Conservation (phyloP, 2,797 vertebrate species). For the Mormyrops attenuatus region DNA sequence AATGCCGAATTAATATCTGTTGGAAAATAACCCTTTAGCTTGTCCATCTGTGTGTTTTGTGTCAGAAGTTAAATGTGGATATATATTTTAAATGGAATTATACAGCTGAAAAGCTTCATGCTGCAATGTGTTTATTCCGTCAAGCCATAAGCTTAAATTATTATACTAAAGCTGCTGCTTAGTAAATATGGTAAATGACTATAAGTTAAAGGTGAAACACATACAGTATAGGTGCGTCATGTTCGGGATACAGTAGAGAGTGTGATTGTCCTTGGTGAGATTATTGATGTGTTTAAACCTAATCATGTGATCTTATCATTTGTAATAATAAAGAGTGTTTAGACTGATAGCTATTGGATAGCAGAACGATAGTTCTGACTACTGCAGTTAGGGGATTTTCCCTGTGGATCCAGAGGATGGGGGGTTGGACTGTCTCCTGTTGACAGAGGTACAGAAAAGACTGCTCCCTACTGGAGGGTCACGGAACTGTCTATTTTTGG, state of each 20-base stretch:
- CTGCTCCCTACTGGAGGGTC: not conserved
- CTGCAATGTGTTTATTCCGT: not conserved
- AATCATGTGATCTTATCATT: conserved; percentile 1
- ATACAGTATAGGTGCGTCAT: not conserved
- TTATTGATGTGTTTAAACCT: not conserved
- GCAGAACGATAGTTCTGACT: not conserved
- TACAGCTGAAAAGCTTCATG: not conserved
- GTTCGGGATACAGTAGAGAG: not conserved
- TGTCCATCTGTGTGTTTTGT: not conserved
- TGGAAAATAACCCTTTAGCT: not conserved
- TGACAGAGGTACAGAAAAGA: not conserved
- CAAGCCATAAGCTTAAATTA: not conserved
- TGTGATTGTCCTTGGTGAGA: not conserved
- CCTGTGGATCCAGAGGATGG: not conserved
- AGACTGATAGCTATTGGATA: not conserved
- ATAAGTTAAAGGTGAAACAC: not conserved
- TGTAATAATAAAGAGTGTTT: not conserved
- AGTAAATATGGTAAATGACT: not conserved
- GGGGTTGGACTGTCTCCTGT: not conserved
- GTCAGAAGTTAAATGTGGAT: not conserved
- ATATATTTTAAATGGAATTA: not conserved
- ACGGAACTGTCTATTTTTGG: not conserved
- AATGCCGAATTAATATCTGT: not conserved
- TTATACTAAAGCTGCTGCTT: not conserved
- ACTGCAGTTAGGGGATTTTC: not conserved